Conservation (phyloP, 2,797 vertebrate species). For the Etheostoma nigrum region DNA sequence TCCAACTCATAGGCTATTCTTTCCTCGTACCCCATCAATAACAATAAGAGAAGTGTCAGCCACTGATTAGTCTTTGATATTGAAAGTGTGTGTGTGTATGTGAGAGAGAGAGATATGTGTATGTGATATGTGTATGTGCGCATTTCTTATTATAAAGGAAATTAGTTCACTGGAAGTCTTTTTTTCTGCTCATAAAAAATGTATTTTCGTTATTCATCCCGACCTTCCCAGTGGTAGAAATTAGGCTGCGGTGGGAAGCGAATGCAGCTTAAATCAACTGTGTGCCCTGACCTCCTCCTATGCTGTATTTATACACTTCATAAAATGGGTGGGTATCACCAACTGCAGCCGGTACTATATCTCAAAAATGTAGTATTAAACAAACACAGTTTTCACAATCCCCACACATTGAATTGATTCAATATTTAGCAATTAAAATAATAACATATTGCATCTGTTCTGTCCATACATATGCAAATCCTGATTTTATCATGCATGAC, state of each 20-base stretch:
- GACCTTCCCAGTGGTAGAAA: conserved; percentile 61
- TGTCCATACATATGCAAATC: conserved; percentile 57
- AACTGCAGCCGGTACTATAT: conserved; percentile 40
- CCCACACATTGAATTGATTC: conserved; percentile 22
- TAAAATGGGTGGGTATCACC: conserved; percentile 26
- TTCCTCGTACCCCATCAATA: conserved; percentile 73
- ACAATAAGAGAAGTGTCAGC: conserved; percentile 70
- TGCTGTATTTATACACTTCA: conserved; percentile 50
- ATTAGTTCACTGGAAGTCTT: conserved; percentile 48
- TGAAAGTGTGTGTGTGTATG: conserved; percentile 37
- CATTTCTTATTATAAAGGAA: conserved; percentile 54
- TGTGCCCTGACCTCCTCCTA: conserved; percentile 20
- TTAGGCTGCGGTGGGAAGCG: conserved; percentile 41
- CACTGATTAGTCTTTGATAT: conserved; percentile 72
- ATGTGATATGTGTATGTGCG: conserved; percentile 30
- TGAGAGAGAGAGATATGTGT: background rate
- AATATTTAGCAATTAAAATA: conserved; percentile 65
- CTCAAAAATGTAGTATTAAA: conserved; percentile 49
- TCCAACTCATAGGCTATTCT: conserved; percentile 53
- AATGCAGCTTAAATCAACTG: conserved; percentile 48
- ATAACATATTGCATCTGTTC: conserved; percentile 49
- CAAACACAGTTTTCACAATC: conserved; percentile 19
- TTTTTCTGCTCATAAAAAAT: conserved; percentile 54
- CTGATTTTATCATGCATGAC: conserved; percentile 56
- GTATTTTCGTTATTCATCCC: conserved; percentile 50